Evolutionary conservation across 92 coral and sea anemone species (phyloP), one percentile per base, ranked within the genome.

Genomic region (Micromussa lordhowensis): DNA sequence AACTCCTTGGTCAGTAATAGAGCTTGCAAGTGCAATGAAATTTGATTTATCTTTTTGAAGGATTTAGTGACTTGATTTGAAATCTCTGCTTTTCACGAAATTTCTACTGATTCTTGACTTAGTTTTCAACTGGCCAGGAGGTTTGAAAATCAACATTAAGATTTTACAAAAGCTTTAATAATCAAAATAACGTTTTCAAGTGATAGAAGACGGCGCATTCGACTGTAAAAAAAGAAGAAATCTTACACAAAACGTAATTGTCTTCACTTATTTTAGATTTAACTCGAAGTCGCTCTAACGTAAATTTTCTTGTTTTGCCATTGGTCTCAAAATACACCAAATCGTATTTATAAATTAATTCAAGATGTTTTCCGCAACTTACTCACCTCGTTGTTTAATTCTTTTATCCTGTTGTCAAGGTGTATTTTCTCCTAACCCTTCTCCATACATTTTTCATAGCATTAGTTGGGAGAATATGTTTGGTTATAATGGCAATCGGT

Each of bases 331-430:
- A 76, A 63, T 83, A 9, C 83, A 61, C 89, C 51, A 48, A 66
- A 48, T 61, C 79, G 83, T 86, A 86, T 86, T 86, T 86, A 77
- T 86, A 77, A 77, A 31, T 77, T 86, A 77, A 77, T 31, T 77
- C 63, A 22, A 68, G 44, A 63, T 74, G 61, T 71, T 83, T 75
- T 16, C 15, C 77, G 48, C 32, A 77, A 49, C 54, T 40, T 64
- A 48, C 66, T 69, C 77, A 61, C 59, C 76, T 38, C 68, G 8
- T 84, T 84, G 81, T 84, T 73, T 32, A 73, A 73, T 73, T 35
- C 40, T 73, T 73, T 73, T 35, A 73, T 13, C 26, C 26, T 73
- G 26, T 35, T 21, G 10, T 80, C 51, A 5, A 55, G 21, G 22
- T 14, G 68, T 17, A 80, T 4, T 58, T 59, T 80, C 83, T 59